Conservation (phyloP, 2,113 vertebrate species). For the Strigops habroptila region DNA sequence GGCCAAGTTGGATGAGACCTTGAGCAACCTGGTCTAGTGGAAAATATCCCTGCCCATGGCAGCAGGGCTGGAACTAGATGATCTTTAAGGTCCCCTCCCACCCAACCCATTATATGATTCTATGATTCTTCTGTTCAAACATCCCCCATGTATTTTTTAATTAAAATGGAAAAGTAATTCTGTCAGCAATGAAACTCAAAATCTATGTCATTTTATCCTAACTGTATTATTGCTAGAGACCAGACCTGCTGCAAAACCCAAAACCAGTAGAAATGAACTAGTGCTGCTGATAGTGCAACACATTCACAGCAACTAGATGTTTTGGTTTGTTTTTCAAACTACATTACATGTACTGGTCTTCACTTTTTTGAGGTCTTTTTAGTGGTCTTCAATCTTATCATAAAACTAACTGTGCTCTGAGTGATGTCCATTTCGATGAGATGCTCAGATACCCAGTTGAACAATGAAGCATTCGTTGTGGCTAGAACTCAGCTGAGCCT, state of each 20-base stretch:
- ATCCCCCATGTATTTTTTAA: background rate
- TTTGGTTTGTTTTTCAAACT: background rate
- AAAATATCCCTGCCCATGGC: background rate
- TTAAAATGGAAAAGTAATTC: background rate
- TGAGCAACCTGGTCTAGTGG: background rate
- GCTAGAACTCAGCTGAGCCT: background rate
- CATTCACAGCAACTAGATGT: background rate
- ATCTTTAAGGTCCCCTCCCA: background rate
- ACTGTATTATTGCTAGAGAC: background rate
- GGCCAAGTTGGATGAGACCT: background rate
- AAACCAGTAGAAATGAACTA: background rate
- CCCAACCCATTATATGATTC: background rate
- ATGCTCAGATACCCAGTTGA: background rate
- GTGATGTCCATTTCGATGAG: background rate
- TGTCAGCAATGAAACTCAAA: background rate
- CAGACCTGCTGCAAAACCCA: background rate
- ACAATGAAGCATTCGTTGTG: background rate
- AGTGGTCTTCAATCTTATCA: background rate
- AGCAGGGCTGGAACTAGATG: background rate
- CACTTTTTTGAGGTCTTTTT: background rate
- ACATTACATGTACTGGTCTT: background rate
- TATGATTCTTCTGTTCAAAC: background rate
- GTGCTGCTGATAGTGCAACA: background rate
- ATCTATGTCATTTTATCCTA: background rate
- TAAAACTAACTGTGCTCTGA: background rate